Percentiles rank a stretch among this genome's conserved stretches.
phyloP scores from a whole-genome alignment of 2,888 invertebrate species.

The Chaitophorus viminalis region DNA sequence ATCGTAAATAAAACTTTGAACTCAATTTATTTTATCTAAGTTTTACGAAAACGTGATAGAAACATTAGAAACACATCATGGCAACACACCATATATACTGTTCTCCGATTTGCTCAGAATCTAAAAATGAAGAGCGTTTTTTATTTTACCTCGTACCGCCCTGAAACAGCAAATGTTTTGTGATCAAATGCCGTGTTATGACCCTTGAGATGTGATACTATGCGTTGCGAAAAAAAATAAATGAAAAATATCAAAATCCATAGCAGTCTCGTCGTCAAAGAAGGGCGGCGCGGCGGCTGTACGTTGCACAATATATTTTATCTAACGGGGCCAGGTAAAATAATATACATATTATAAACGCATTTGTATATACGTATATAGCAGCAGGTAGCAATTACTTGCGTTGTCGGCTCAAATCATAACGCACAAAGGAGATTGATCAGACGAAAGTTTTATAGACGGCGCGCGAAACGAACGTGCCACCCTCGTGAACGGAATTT shows the following conservation, averaged over 20 bases:
- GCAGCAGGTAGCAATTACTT: conserved; percentile 25
- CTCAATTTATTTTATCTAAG: too few relatives aligned
- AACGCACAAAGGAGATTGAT: conserved; percentile 57
- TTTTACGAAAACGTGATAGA: too few relatives aligned
- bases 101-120: too few relatives aligned
- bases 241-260: neutral
- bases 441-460: conserved; percentile 43
- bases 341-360: too few relatives aligned
- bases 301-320: neutral
- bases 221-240: neutral
- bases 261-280: neutral
- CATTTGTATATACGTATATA: neutral
- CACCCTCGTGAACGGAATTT: neutral
- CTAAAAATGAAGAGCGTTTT: neutral
- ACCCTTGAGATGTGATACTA: neutral
- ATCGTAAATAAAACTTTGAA: too few relatives aligned
- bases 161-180: neutral
- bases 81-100: too few relatives aligned
- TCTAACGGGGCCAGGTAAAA: neutral
- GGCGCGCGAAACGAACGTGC: conserved; percentile 11
- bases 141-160: neutral
- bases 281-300: neutral
- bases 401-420: conserved; percentile 60
- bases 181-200: neutral
- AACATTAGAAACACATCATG: too few relatives aligned